These are phyloP conservation scores for Eulacestoma nigropectus DNA, from an alignment of 2,113 vertebrate genomes.

Conservation along the genomic window DNA sequence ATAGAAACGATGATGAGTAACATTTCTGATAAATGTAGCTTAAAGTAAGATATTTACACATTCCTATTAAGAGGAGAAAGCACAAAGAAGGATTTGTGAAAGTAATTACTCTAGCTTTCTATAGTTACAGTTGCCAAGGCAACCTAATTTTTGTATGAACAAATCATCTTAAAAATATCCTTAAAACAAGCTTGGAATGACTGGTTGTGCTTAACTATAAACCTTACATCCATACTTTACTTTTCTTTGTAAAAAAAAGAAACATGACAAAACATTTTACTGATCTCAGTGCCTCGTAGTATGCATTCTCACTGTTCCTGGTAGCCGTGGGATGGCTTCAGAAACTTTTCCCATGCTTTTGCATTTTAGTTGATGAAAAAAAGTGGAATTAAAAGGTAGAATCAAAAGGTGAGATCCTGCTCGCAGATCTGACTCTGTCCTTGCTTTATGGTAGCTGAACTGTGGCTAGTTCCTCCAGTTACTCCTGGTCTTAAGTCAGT, in stretches of 20 bases:
- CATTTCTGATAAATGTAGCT: background rate
- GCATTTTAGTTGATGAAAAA: background rate
- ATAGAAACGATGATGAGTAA: background rate
- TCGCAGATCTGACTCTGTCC: background rate
- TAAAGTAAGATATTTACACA: background rate
- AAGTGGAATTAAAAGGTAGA: background rate
- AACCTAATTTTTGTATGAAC: constrained; percentile 34
- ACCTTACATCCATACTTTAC: background rate
- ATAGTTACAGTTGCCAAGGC: constrained; percentile 45
- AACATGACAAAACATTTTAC: background rate
- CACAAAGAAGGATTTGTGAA: constrained; percentile 24
- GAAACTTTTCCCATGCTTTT: background rate
- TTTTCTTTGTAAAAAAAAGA: background rate
- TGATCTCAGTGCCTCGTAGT: background rate
- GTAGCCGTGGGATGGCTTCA: background rate
- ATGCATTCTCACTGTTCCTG: background rate
- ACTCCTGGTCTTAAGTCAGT: background rate
- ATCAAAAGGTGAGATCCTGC: background rate
- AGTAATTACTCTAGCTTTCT: constrained; percentile 42
- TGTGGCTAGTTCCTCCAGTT: background rate
- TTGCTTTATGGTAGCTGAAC: background rate
- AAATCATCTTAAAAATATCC: constrained; percentile 17
- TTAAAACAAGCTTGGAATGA: constrained; percentile 25
- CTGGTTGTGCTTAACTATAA: background rate
- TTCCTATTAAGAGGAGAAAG: background rate